A percentile compares a stretch with the other conserved stretches of the same genome.
These are phyloP conservation scores for Tetrapedia diversipes DNA, from an alignment of 2,888 invertebrate genomes.

Conservation along the genomic window DNA sequence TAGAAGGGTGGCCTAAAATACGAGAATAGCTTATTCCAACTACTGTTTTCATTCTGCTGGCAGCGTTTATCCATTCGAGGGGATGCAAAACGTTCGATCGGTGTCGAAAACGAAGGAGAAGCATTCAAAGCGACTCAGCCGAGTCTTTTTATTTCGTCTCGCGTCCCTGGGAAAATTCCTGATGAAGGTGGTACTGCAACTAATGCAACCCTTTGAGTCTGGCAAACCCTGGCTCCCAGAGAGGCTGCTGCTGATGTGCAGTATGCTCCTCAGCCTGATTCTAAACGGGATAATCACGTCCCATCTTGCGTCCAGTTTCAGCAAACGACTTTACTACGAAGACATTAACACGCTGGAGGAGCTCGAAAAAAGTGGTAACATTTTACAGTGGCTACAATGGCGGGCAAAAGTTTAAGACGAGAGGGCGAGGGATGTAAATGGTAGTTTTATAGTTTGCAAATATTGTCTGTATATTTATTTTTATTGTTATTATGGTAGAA, in stretches of 20 bases:
- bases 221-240: constrained; percentile 26
- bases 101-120: too few species aligned
- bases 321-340: constrained; percentile 46
- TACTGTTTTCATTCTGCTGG: neutral
- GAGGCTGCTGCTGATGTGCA: constrained; percentile 54
- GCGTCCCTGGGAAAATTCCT: constrained; percentile 19
- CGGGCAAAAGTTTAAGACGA: too few species aligned
- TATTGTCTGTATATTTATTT: too few species aligned
- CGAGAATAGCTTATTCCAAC: too few species aligned
- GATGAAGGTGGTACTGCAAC: constrained; percentile 42
- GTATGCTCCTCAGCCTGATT: constrained; percentile 55
- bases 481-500: too few species aligned
- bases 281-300: constrained; percentile 62
- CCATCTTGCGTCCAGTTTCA: constrained; percentile 60
- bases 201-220: constrained; percentile 32
- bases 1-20: too few species aligned
- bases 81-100: neutral
- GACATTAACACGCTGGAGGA: constrained; percentile 58
- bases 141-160: neutral
- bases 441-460: too few species aligned
- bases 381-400: too few species aligned
- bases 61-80: neutral
- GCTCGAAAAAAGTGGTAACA: constrained; percentile 53
- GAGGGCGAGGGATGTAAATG: too few species aligned
- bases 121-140: neutral